A percentile compares a stretch with the other conserved stretches of the same genome.
Conservation (phyloP, 2,888 invertebrate genomes). For the Drosophila paramelanica region DNA sequence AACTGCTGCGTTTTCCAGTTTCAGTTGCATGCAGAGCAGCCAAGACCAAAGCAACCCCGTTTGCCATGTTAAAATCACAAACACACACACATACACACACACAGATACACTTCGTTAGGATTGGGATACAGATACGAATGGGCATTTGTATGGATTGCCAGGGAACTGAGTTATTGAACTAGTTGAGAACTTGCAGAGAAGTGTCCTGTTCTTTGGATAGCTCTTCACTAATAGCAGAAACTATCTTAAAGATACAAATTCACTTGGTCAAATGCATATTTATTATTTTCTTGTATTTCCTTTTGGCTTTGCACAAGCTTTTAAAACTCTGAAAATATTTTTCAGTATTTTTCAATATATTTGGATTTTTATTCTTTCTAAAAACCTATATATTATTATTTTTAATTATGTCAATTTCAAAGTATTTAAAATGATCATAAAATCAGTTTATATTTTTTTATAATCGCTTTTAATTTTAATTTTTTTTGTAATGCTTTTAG, state of each 20-base stretch:
- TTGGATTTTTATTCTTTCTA: background rate
- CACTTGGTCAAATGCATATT: conserved; percentile 1
- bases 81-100: conserved; percentile 22
- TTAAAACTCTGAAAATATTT: too few relatives aligned
- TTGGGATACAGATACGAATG: conserved; percentile 27
- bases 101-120: conserved; percentile 17
- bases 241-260: conserved; percentile 39
- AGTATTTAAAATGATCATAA: background rate
- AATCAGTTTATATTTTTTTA: background rate
- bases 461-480: background rate
- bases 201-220: background rate
- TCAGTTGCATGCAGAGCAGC: conserved; percentile 38
- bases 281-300: background rate
- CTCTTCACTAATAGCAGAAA: conserved; percentile 1
- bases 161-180: conserved; percentile 29
- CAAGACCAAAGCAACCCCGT: conserved; percentile 50
- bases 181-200: conserved; percentile 27
- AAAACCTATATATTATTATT: background rate
- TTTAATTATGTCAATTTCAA: background rate
- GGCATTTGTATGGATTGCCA: conserved; percentile 49
- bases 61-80: conserved; percentile 25
- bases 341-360: background rate
- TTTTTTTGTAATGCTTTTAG: background rate
- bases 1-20: conserved; percentile 47
- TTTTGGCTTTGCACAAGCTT: too few relatives aligned